Evolutionary conservation across 2,888 invertebrate species (phyloP).

Genomic region (Dugesia japonica): DNA sequence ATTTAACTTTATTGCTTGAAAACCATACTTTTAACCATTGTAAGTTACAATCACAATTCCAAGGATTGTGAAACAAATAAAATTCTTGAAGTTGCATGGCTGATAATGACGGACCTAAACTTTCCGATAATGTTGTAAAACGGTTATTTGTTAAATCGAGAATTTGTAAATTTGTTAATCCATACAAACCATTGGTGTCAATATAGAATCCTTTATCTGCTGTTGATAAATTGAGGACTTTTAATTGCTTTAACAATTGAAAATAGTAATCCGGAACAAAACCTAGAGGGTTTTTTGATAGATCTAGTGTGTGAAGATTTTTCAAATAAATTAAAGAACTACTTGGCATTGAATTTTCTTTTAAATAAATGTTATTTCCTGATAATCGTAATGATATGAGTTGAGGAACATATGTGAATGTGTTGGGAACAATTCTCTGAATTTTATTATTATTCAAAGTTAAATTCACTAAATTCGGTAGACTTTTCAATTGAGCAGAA

Average conservation of each 20-base stretch:
- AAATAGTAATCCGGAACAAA: slow-evolving; percentile 26
- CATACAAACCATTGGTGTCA: slow-evolving; percentile 1
- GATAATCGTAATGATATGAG: slow-evolving; percentile 20
- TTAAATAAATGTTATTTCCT: background rate
- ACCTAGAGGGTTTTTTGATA: slow-evolving; percentile 26
- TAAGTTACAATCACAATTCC: slow-evolving; percentile 31
- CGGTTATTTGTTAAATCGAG: slow-evolving; percentile 29
- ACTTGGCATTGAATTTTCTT: background rate
- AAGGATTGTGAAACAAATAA: slow-evolving; percentile 20
- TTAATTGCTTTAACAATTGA: background rate
- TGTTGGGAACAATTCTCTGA: background rate
- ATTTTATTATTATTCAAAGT: slow-evolving; percentile 27
- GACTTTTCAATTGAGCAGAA: slow-evolving; percentile 9
- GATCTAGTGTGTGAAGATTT: slow-evolving; percentile 24
- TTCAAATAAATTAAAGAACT: background rate
- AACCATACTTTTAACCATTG: slow-evolving; percentile 31
- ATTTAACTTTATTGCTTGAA: background rate
- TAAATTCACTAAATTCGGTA: slow-evolving; percentile 21
- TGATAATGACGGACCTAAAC: background rate
- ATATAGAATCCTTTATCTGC: slow-evolving; percentile 21
- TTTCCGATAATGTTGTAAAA: slow-evolving; percentile 17
- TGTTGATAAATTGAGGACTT: background rate
- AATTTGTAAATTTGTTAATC: slow-evolving; percentile 1
- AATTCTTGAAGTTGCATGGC: slow-evolving; percentile 27
- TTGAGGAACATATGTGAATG: slow-evolving; percentile 12